These are phyloP conservation scores for Coreoperca whiteheadi DNA, from an alignment of 2,113 vertebrate species.

Conservation along the genomic window DNA sequence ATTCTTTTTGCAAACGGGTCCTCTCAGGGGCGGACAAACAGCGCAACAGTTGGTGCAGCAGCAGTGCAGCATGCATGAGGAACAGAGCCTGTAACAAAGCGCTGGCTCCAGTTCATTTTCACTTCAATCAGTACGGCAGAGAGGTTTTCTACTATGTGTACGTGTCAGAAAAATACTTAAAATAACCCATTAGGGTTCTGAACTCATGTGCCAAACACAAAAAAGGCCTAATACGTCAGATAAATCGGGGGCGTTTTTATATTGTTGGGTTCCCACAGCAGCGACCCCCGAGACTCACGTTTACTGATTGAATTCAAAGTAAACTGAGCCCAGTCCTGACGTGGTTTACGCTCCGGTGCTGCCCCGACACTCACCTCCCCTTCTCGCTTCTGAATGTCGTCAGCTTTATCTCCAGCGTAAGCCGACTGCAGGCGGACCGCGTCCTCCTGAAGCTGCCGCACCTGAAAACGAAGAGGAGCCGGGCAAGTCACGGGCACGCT, in stretches of 20 bases:
- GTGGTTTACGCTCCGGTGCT: too few species aligned
- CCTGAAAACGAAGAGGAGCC: slow-evolving; percentile 77
- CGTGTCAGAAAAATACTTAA: neutral
- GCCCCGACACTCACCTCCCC: slow-evolving; percentile 83
- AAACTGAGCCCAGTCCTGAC: slow-evolving; percentile 9
- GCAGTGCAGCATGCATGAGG: slow-evolving; percentile 65
- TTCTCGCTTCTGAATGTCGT: slow-evolving; percentile 98
- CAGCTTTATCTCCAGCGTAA: slow-evolving; percentile 97
- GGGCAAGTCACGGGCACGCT: neutral
- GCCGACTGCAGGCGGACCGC: slow-evolving; percentile 96
- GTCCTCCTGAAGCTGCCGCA: slow-evolving; percentile 97
- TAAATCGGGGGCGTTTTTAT: neutral
- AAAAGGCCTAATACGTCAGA: neutral
- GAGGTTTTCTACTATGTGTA: neutral
- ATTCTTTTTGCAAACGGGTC: too few species aligned
- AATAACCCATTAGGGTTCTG: neutral
- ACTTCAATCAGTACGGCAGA: neutral
- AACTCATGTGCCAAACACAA: neutral
- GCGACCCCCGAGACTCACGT: neutral
- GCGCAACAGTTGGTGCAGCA: slow-evolving; percentile 47
- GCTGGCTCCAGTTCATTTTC: slow-evolving; percentile 11
- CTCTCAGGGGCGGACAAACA: neutral
- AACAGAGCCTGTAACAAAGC: neutral
- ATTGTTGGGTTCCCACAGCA: neutral
- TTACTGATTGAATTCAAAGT: slow-evolving; percentile 7